A percentile compares a stretch with the other conserved stretches of the same genome.
Conservation (phyloP, 2,797 vertebrate genomes). For the Antennarius maculatus region DNA sequence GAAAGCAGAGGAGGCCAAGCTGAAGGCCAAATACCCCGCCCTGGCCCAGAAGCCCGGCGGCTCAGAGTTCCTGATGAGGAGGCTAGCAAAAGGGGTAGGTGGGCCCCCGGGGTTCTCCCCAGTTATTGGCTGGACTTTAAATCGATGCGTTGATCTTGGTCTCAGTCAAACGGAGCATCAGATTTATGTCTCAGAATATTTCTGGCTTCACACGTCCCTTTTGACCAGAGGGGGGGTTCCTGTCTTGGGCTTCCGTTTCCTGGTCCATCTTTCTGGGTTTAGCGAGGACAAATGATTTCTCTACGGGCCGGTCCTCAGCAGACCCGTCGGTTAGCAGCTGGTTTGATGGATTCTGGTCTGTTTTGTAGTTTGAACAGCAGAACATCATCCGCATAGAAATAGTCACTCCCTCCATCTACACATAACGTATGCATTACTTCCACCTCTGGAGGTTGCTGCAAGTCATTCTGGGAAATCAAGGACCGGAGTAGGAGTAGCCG, state of each 20-base stretch:
- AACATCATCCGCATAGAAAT: constrained; percentile 3
- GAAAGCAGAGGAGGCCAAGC: constrained; percentile 91
- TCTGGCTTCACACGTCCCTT: not conserved
- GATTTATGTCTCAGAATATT: too few species aligned
- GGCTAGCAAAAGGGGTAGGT: constrained; percentile 92
- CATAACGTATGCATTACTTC: constrained; percentile 20
- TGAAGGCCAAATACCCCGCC: constrained; percentile 93
- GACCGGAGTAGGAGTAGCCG: constrained; percentile 42
- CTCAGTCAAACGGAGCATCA: too few species aligned
- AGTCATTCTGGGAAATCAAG: constrained; percentile 58
- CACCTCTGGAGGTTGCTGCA: constrained; percentile 51
- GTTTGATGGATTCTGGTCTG: not conserved
- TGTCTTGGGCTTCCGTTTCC: constrained; percentile 6
- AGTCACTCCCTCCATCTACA: constrained; percentile 52
- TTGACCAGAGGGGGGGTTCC: not conserved
- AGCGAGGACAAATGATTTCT: not conserved
- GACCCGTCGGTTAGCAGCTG: not conserved
- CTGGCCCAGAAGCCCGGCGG: constrained; percentile 93
- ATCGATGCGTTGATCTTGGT: too few species aligned
- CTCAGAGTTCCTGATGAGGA: constrained; percentile 97
- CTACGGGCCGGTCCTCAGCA: not conserved
- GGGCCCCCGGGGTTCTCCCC: constrained; percentile 26
- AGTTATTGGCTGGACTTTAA: too few species aligned
- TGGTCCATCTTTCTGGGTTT: not conserved
- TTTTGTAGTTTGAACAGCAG: constrained; percentile 31